A percentile compares a stretch with the other conserved stretches of the same genome.
phyloP scores from a whole-genome alignment of 1,140 invertebrate species.

The Hirudo medicinalis region DNA sequence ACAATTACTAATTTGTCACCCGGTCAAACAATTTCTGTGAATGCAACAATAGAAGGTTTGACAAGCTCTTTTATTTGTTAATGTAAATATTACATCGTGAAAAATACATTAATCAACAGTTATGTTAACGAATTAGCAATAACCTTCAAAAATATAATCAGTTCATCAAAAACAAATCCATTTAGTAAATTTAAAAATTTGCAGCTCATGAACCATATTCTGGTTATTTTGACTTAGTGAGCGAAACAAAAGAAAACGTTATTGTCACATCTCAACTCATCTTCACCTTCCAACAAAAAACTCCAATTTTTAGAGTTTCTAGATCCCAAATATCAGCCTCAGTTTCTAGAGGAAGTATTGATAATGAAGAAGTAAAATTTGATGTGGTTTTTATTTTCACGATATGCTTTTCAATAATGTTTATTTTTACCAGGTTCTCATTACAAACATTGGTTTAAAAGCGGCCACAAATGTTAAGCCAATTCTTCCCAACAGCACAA shows the following conservation, averaged over 20 bases:
- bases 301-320: background rate
- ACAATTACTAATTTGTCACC: too few relatives aligned
- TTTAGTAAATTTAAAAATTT: background rate
- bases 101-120: too few relatives aligned
- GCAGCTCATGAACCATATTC: background rate
- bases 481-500: conserved; percentile 20
- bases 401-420: background rate
- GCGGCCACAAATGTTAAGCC: conserved; percentile 21
- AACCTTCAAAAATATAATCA: too few relatives aligned
- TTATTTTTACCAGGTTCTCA: conserved; percentile 17
- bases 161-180: too few relatives aligned
- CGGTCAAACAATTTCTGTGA: too few relatives aligned
- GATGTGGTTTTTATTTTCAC: background rate
- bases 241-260: background rate
- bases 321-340: background rate
- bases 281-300: conserved; percentile 11
- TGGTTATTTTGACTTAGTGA: background rate
- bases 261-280: background rate
- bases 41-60: too few relatives aligned
- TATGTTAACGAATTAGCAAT: too few relatives aligned
- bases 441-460: conserved; percentile 24
- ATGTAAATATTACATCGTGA: too few relatives aligned
- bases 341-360: conserved; percentile 12
- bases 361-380: conserved; percentile 3
- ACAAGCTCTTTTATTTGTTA: too few relatives aligned